phyloP scores from a whole-genome alignment of 2,888 invertebrate genomes.

The Achlya flavicornis region DNA sequence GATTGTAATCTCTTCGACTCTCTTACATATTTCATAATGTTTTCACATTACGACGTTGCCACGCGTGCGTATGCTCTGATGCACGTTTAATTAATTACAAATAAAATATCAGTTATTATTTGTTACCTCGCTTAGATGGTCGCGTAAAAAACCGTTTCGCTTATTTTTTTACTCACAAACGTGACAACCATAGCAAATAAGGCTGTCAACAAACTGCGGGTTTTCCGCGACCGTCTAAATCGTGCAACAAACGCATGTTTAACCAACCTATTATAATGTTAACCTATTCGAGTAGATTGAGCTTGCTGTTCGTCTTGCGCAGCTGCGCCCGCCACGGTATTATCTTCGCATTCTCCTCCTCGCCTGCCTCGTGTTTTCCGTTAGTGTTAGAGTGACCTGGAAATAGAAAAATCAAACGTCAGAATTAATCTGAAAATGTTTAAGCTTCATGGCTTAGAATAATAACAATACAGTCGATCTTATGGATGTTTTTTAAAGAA shows the following conservation, averaged over 20 bases:
- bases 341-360: constrained; percentile 87
- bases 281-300: constrained; percentile 88
- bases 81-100: not conserved
- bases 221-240: not conserved
- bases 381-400: constrained; percentile 68
- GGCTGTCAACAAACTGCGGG: not conserved
- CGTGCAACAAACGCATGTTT: not conserved
- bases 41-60: not conserved
- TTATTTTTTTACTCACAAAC: too few species aligned
- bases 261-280: not conserved
- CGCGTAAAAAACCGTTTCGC: not conserved
- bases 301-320: constrained; percentile 94
- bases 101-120: constrained; percentile 7
- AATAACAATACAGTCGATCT: too few species aligned
- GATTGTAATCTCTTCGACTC: not conserved
- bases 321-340: constrained; percentile 96
- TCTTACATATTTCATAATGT: constrained; percentile 3
- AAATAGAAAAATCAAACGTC: constrained; percentile 14
- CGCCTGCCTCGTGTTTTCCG: constrained; percentile 74
- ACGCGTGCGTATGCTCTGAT: constrained; percentile 2
- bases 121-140: constrained; percentile 7
- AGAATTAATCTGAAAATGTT: not conserved
- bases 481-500: too few species aligned
- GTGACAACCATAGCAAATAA: not conserved
- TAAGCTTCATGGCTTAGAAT: too few species aligned